Evolutionary conservation across 2,113 vertebrate genomes (phyloP), one percentile per base, ranked within the genome.

Genomic region (Numida meleagris): DNA sequence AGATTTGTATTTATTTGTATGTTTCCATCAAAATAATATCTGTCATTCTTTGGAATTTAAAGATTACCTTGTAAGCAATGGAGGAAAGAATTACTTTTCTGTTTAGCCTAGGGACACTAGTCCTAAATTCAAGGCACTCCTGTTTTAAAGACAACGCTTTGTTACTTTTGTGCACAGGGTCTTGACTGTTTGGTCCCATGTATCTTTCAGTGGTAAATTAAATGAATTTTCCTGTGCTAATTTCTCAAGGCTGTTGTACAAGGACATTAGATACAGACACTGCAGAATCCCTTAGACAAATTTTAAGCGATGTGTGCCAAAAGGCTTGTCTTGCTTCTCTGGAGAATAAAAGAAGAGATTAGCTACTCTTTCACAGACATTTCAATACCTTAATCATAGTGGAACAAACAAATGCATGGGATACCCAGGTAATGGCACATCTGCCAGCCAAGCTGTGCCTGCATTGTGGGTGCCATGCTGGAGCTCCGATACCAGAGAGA

Each of bases 391-490:
- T 62, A 23, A 0, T 85, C 23, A 3, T 34, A 25, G 14, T 21
- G 31, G 18, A 68, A 36, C 24, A 72, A 17, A 24, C 3, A 3
- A 55, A 31, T 21, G 18, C 27, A 25, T 42, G 48, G 20, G 50
- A 25, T 15, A 21, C 10, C 23, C 43, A 42, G 57, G 43, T 31
- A 34, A 4, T 10, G 11, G 36, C 0, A 0, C 1, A 1, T 73
- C 63, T 77, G 33, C 5, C 66, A 86, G 42, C 14, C 2, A 4
- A 58, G 53, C 70, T 87, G n/a, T 57, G 59, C 11, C 65, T 58
- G 55, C 36, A 10, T 27, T 27, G 1, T 5, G 75, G 33, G 27
- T 4, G 27, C 3, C 16, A 15, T 6, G 59, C 15, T 57, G 53
- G 4, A 2, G 43, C 21, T 71, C 51, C 24, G 29, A 43, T 6